These are phyloP conservation scores for Pungitius pungitius DNA, from an alignment of 2,113 vertebrate species.

Conservation along the genomic window DNA sequence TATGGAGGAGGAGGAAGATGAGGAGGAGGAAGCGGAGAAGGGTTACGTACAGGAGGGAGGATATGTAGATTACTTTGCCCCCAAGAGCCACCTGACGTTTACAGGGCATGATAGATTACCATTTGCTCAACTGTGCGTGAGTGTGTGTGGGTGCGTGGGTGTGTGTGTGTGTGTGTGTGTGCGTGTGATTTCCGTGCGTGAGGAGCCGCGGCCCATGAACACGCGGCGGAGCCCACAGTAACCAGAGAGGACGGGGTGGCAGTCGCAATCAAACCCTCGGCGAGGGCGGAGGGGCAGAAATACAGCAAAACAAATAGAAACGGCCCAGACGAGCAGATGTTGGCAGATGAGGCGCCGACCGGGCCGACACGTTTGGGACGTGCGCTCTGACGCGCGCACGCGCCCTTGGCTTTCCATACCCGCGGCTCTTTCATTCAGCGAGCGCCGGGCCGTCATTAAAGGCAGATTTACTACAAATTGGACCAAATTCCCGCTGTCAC, in stretches of 20 bases:
- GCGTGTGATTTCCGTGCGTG: constrained; percentile 66
- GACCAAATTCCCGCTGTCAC: constrained; percentile 96
- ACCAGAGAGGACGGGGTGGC: constrained; percentile 66
- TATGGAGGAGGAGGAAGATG: constrained; percentile 56
- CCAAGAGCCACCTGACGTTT: constrained; percentile 75
- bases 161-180: constrained; percentile 21
- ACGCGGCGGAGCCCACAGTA: constrained; percentile 40
- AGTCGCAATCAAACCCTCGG: constrained; percentile 84
- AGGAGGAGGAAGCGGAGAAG: constrained; percentile 29
- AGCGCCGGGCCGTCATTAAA: constrained; percentile 88
- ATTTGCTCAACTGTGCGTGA: constrained; percentile 57
- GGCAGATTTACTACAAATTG: constrained; percentile 97
- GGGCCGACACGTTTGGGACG: constrained; percentile 6
- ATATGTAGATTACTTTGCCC: constrained; percentile 82
- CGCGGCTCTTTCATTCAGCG: constrained; percentile 88
- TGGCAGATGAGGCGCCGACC: neutral
- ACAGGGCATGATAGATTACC: constrained; percentile 82
- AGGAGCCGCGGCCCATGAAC: constrained; percentile 60
- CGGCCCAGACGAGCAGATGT: constrained; percentile 22
- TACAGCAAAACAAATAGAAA: constrained; percentile 29
- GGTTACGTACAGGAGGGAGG: constrained; percentile 40
- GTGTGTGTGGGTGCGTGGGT: constrained; percentile 29
- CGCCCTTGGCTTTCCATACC: constrained; percentile 82
- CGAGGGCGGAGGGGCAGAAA: constrained; percentile 30
- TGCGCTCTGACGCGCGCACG: constrained; percentile 63